Evolutionary conservation across 2,888 invertebrate species (phyloP).

Genomic region (Cerastis leucographa): DNA sequence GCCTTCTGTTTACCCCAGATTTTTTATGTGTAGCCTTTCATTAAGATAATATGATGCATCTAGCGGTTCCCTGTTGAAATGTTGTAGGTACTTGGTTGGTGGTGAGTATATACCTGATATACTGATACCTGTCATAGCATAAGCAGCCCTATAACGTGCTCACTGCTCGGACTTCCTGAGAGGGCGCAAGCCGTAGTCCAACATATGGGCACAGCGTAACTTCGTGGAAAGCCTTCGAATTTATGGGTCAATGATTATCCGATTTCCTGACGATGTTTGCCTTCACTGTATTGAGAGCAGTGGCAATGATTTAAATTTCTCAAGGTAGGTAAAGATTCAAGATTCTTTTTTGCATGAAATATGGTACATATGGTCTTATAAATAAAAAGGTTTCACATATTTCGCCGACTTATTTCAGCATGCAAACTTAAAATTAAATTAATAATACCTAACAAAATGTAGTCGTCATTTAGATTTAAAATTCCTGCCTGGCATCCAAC

Average conservation of each 20-base stretch:
- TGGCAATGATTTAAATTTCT: not conserved
- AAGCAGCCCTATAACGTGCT: not conserved
- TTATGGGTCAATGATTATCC: too few species aligned
- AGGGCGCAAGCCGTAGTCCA: too few species aligned
- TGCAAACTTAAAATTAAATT: too few species aligned
- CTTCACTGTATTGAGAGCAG: not conserved
- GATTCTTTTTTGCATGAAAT: too few species aligned
- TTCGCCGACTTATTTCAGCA: too few species aligned
- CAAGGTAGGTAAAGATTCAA: conserved; percentile 2
- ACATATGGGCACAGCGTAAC: too few species aligned
- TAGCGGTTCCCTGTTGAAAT: not conserved
- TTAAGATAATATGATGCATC: not conserved
- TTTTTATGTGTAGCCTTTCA: not conserved
- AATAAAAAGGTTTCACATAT: too few species aligned
- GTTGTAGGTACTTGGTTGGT: not conserved
- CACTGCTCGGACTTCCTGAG: not conserved
- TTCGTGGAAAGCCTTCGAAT: too few species aligned
- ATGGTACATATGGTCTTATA: too few species aligned
- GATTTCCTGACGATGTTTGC: not conserved
- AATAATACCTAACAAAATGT: too few species aligned
- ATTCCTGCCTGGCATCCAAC: not conserved
- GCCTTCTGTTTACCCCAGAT: not conserved
- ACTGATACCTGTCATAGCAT: not conserved
- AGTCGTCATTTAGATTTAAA: too few species aligned
- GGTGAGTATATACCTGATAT: too few species aligned